Evolutionary conservation across 2,113 vertebrate species (phyloP), one percentile per base, ranked within the genome.

Genomic region (Calidris pugnax): DNA sequence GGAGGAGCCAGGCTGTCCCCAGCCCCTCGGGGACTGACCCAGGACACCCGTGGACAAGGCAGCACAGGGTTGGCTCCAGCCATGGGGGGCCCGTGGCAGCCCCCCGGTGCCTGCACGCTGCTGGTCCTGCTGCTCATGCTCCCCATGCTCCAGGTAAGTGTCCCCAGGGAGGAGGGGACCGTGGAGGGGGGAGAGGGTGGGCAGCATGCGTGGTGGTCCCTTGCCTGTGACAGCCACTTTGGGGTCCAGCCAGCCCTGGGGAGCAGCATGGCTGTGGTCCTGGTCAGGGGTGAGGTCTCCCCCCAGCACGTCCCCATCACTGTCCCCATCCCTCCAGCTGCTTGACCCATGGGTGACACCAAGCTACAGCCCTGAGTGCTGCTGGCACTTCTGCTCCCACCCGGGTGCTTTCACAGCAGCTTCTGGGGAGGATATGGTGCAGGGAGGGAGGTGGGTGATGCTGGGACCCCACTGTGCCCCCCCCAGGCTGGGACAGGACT

Each of bases 31-130:
- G 57, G 16, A 55, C 87, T 79, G 71, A 85, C 22, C 37, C 0
- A 4, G 45, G 60, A 53, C 33, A 30, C 6, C 10, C 3, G 0
- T 4, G 45, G 50, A 59, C 1, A 0, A 33, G 55, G 15, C n/a
- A 48, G 48, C 66, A 50, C 22, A 5, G 68, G n/a, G 62, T 4
- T 16, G 41, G 13, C 13, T 53, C 35, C 63, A 12, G 71, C 68
- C 35, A 73, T 97, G 95, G 26, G n/a, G 37, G 27, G 10, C 7
- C 12, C 24, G 1, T 5, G 30, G 94, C 63, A 71, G 63, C n/a
- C 3, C 27, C 63, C 37, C 30, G 3, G 14, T 27, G 10, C 35
- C 45, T 4, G 33, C 72, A 7, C 3, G 4, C 71, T 90, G 75
- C 93, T 89, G 85, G 43, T 89, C 7, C 92, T 94, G 87, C 84